phyloP scores from a whole-genome alignment of 1,140 invertebrate genomes.

The Wiebesia pumilae region DNA sequence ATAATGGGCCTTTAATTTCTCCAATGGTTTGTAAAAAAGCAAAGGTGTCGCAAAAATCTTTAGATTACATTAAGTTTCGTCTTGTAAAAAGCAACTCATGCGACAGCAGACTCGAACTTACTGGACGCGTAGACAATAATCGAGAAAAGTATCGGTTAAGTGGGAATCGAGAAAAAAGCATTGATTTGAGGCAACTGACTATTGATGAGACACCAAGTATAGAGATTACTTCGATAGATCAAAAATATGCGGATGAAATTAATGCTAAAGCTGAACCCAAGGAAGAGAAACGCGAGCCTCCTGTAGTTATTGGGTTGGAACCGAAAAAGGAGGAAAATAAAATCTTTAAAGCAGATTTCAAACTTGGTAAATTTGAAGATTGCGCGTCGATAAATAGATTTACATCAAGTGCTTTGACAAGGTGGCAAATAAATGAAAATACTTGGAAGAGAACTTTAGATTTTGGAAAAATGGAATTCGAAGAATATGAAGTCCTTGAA shows the following conservation, averaged over 20 bases:
- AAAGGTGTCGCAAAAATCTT: slow-evolving; percentile 77
- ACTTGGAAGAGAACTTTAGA: slow-evolving; percentile 70
- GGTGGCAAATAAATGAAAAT: slow-evolving; percentile 70
- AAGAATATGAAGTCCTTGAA: slow-evolving; percentile 85
- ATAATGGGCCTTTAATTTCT: slow-evolving; percentile 79
- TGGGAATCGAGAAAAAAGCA: slow-evolving; percentile 37
- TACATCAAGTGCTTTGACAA: slow-evolving; percentile 64
- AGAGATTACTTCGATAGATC: slow-evolving; percentile 64
- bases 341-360: slow-evolving; percentile 66
- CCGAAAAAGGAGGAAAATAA: slow-evolving; percentile 72
- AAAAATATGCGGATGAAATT: slow-evolving; percentile 53
- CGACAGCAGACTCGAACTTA: slow-evolving; percentile 86
- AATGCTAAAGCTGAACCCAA: slow-evolving; percentile 50
- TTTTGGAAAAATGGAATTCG: slow-evolving; percentile 88
- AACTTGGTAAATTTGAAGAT: slow-evolving; percentile 64
- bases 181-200: slow-evolving; percentile 63
- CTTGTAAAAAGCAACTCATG: slow-evolving; percentile 89
- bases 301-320: slow-evolving; percentile 68
- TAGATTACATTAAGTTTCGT: slow-evolving; percentile 81
- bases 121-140: slow-evolving; percentile 76
- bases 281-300: slow-evolving; percentile 66
- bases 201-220: slow-evolving; percentile 70
- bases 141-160: slow-evolving; percentile 54
- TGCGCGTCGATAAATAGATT: slow-evolving; percentile 61
- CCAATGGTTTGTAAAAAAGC: slow-evolving; percentile 78